phyloP scores from a whole-genome alignment of 2,797 vertebrate genomes.

The Sebastes steindachneri region DNA sequence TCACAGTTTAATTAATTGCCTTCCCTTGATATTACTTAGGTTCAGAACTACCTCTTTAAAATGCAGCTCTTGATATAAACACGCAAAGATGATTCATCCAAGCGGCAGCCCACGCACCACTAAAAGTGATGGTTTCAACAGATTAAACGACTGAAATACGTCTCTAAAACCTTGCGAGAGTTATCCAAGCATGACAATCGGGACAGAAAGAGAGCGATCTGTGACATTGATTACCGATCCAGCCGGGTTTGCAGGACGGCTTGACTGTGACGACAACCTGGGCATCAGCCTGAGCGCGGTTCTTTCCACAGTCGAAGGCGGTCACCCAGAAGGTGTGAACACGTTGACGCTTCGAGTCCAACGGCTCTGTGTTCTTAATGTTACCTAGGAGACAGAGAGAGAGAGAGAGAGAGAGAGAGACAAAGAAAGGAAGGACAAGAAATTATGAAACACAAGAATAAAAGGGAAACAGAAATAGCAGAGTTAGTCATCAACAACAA shows the following conservation, averaged over 20 bases:
- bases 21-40: conserved; percentile 26
- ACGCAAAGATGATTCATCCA: conserved; percentile 57
- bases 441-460: conserved; percentile 31
- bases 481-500: conserved; percentile 53
- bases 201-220: neutral
- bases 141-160: neutral
- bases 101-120: conserved; percentile 44
- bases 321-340: conserved; percentile 97
- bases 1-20: conserved; percentile 23
- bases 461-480: conserved; percentile 43
- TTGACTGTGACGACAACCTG: conserved; percentile 97
- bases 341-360: conserved; percentile 92
- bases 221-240: conserved; percentile 89
- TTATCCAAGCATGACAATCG: neutral
- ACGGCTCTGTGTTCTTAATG: conserved; percentile 96
- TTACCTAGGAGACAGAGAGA: conserved; percentile 85
- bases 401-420: neutral
- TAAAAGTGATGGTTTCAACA: conserved; percentile 19
- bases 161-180: neutral
- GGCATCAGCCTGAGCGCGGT: conserved; percentile 94
- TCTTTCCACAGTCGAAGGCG: conserved; percentile 98
- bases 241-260: conserved; percentile 97
- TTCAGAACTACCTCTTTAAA: conserved; percentile 29
- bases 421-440: conserved; percentile 23
- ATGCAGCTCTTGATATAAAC: conserved; percentile 32